Evolutionary conservation across 2,888 invertebrate genomes (phyloP).

Genomic region (Drosophila trichaetosa): DNA sequence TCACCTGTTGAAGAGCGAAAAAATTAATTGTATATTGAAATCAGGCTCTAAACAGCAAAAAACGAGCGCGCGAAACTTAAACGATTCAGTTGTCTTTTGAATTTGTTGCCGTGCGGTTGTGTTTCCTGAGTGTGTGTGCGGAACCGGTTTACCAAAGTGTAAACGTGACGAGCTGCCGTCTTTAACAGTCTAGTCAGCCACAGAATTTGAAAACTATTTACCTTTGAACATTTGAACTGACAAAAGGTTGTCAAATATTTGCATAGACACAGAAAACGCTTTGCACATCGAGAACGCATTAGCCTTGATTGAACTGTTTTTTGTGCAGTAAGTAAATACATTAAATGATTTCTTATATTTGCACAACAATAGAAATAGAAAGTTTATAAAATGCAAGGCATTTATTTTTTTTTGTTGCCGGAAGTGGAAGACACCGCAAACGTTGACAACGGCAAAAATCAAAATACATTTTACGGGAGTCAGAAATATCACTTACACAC

Average conservation of each 20-base stretch:
- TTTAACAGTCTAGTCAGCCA: constrained; percentile 1
- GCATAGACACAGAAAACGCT: constrained; percentile 30
- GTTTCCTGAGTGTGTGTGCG: constrained; percentile 25
- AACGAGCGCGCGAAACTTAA: constrained; percentile 47
- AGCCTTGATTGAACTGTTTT: constrained; percentile 7
- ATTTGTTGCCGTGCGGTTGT: constrained; percentile 70
- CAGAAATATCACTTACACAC: not conserved
- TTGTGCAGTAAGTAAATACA: constrained; percentile 35
- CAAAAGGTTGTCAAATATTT: constrained; percentile 59
- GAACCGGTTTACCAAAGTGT: constrained; percentile 62
- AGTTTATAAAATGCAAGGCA: constrained; percentile 63
- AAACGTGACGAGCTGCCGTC: constrained; percentile 48
- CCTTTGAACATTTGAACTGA: constrained; percentile 38
- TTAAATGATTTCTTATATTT: not conserved
- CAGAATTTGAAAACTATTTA: constrained; percentile 47
- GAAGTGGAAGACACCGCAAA: constrained; percentile 56
- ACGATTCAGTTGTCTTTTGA: constrained; percentile 69
- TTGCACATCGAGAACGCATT: constrained; percentile 54
- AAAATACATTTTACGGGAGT: constrained; percentile 24
- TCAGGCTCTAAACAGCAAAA: constrained; percentile 54
- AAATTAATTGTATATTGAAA: constrained; percentile 35
- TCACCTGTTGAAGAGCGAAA: constrained; percentile 47
- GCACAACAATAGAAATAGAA: constrained; percentile 68
- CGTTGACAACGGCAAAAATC: constrained; percentile 43
- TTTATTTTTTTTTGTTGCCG: constrained; percentile 65